Base-by-base conservation (phyloP, 2,888 invertebrate genomes). In the Acrobeloides nanus region DNA sequence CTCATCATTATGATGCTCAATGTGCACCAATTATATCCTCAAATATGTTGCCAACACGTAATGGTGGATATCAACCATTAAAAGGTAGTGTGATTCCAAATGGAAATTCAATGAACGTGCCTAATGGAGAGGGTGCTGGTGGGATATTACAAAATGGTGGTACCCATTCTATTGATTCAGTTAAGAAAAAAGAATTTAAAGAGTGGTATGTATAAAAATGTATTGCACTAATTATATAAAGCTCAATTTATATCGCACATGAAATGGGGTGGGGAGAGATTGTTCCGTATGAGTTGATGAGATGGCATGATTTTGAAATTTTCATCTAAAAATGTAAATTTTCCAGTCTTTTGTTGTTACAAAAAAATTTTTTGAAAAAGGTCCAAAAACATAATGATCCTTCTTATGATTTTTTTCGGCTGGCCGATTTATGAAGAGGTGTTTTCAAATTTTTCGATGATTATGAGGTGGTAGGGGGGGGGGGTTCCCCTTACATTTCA, bases 171-270 rank as follows among this genome's bases (percentile, higher is more conserved):
- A 25, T 47, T 18, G 45, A 50, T 6, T 15, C 32, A 34, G 58
- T 50, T 7, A 59, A 61, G 51, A 66, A 66, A 52, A 68, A 67
- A 42, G 68, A 68, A 50, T 68, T 68, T 53, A 68, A 68, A 44
- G 68, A 68, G 58, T 68, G 68, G 68, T 68, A 68, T 50, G 67
- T 68, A 46, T 67, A 31, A 45, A 7, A 23, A 15, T 20, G 20
- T 35, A 8, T 15, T 35, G 17, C 20, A n/a, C 35, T 35, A 15
- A 35, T 35, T 35, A 7, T 20, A 35, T 35, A 17, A 23, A 29
- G 39, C 31, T 29, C 33, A 17, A 35, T 35, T n/a, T 35, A 35
- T 35, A 10, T 10, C 31, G n/a, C 10, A 29, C 12, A 10, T 29
- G 31, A 29, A 10, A 10, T 29, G 10, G n/a, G 10, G 10, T 29